Conservation (phyloP, 2,113 vertebrate genomes). For the Pionites leucogaster region DNA sequence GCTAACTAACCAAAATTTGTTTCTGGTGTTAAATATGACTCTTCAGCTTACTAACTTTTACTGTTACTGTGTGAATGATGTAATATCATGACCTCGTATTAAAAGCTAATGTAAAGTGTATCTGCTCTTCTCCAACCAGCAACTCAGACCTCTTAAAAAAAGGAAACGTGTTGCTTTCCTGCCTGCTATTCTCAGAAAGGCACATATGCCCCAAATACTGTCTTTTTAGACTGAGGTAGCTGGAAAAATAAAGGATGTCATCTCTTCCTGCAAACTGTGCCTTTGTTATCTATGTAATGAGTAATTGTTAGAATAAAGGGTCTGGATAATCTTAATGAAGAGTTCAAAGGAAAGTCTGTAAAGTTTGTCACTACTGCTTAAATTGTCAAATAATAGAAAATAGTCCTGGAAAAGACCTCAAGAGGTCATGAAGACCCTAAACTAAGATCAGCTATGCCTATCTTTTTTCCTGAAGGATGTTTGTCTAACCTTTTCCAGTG, state of each 20-base stretch:
- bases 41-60: neutral
- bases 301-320: neutral
- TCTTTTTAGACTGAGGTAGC: neutral
- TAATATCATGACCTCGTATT: neutral
- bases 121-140: neutral
- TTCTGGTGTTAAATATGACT: neutral
- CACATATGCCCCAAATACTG: neutral
- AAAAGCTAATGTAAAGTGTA: neutral
- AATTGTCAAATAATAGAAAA: slow-evolving; percentile 20
- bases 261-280: neutral
- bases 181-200: neutral
- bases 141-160: neutral
- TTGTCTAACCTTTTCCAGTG: slow-evolving; percentile 41
- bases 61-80: neutral
- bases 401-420: neutral
- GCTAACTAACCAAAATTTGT: neutral
- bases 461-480: neutral
- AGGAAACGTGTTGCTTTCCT: neutral
- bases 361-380: slow-evolving; percentile 28
- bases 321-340: slow-evolving; percentile 6
- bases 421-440: neutral
- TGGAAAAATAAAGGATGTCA: neutral
- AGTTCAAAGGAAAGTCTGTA: slow-evolving; percentile 10
- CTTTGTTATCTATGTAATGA: neutral
- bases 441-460: neutral